Evolutionary conservation across 2,888 invertebrate species (phyloP), one percentile per base, ranked within the genome.

Genomic region (Acheta domesticus): DNA sequence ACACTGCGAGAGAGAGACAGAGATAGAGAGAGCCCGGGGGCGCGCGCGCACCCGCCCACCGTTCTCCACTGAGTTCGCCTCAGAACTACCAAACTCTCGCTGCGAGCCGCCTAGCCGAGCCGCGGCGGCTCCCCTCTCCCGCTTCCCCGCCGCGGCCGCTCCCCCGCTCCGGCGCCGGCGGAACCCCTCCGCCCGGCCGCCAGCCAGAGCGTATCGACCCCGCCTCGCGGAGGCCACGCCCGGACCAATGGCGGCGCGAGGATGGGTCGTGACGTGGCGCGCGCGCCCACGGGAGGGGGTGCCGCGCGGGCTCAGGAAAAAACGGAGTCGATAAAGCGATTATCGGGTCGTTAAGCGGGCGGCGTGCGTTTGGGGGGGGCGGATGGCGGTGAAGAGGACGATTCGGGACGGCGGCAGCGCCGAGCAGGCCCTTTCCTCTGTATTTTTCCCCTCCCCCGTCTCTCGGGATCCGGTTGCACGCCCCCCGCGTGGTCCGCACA

Each of bases 161-260:
- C 62, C 62, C 62, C n/a, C 62, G 62, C 14, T n/a, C 16, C 62
- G n/a, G 16, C 62, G 16, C n/a, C 62, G 62, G n/a, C 14, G 4
- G 62, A 62, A 62, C 62, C 16, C 62, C 62, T 19, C 62, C 62
- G 62, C 16, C 62, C 62, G 62, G n/a, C 62, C n/a, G 16, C 62
- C 62, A 62, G 62, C 62, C 62, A 62, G 62, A 62, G 62, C 14
- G 62, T 62, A 62, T 62, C 62, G 62, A 62, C 62, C 62, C 62
- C 62, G 62, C 62, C 62, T 62, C 36, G 62, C 62, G 62, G 16
- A 62, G 62, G 62, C 62, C 62, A 62, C 62, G n/a, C 62, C 62
- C 62, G 62, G 62, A 62, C 62, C 62, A 62, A 62, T 62, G 16
- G 62, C 62, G n/a, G 62, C 62, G 8, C 62, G 14, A 14, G 16